A percentile compares a stretch with the other conserved stretches of the same genome.
These are phyloP conservation scores for Clarias magur DNA, from an alignment of 2,113 vertebrate genomes.

Conservation along the genomic window DNA sequence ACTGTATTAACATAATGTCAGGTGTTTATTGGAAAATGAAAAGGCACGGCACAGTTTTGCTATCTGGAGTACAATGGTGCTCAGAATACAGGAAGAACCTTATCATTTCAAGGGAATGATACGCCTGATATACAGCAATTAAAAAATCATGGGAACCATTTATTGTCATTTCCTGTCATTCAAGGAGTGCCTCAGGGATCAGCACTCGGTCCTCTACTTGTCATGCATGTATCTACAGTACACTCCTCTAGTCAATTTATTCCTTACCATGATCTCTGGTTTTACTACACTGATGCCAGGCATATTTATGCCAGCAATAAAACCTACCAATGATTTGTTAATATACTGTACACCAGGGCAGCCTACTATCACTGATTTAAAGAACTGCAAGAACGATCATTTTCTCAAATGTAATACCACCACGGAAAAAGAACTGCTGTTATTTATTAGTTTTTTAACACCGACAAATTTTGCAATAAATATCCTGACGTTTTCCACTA, in stretches of 20 bases:
- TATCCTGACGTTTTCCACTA: neutral
- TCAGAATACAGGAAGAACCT: too few species aligned
- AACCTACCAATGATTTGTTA: neutral
- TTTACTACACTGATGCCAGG: neutral
- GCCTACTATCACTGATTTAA: neutral
- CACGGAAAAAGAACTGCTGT: neutral
- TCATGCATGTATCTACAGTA: neutral
- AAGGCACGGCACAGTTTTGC: too few species aligned
- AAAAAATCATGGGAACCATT: neutral
- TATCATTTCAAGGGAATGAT: too few species aligned
- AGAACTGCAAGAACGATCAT: neutral
- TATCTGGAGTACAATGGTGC: too few species aligned
- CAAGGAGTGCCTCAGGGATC: neutral
- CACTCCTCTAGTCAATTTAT: neutral
- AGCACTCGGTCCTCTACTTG: neutral
- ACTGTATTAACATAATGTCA: too few species aligned
- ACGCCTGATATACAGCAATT: neutral
- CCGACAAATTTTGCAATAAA: neutral
- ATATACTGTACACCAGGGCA: neutral
- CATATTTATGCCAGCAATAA: neutral
- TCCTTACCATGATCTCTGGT: neutral
- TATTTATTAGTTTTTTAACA: neutral
- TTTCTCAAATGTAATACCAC: conserved; percentile 3
- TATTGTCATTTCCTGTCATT: neutral
- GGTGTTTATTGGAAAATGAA: too few species aligned